Conservation (phyloP, 2,113 vertebrate genomes). For the Mormyrus lacerda region DNA sequence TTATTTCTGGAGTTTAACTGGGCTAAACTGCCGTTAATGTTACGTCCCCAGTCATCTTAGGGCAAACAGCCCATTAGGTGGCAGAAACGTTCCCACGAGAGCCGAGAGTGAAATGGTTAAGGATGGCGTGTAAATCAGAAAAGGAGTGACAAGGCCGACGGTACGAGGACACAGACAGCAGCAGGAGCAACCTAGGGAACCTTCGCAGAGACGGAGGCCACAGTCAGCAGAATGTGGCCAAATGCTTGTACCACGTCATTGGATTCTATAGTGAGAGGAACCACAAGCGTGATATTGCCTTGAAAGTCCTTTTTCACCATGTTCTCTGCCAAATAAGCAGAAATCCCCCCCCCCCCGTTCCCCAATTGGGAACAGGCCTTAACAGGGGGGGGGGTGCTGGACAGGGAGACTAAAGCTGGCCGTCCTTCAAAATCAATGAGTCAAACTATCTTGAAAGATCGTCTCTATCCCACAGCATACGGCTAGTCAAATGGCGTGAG, state of each 20-base stretch:
- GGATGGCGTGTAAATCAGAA: neutral
- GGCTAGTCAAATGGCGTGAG: neutral
- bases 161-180: neutral
- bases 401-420: neutral
- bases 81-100: neutral
- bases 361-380: neutral
- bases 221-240: neutral
- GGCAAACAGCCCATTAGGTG: neutral
- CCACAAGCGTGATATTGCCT: neutral
- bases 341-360: no score
- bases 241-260: neutral
- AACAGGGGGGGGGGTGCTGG: neutral
- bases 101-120: neutral
- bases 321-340: neutral
- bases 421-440: neutral
- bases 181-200: neutral
- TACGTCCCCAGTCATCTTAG: neutral
- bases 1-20: neutral
- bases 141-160: neutral
- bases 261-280: neutral
- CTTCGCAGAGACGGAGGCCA: neutral
- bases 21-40: neutral
- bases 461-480: neutral
- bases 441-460: neutral
- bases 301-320: neutral